These are phyloP conservation scores for Colletes gigas DNA, from an alignment of 1,140 invertebrate genomes.

Conservation along the genomic window DNA sequence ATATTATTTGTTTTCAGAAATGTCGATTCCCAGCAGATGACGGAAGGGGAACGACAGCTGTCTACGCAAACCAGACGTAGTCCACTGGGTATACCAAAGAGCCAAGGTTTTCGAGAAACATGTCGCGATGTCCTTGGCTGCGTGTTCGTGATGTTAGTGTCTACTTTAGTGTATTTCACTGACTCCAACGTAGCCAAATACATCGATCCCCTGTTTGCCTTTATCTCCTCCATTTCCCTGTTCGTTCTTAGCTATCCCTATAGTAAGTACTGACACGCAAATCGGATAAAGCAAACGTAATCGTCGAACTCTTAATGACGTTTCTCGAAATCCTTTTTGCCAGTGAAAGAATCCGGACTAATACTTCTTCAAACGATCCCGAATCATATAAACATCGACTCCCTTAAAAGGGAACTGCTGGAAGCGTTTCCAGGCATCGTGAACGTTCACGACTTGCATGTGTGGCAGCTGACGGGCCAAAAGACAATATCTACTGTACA, in stretches of 20 bases:
- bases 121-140: slow-evolving; percentile 85
- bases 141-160: slow-evolving; percentile 86
- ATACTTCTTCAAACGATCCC: slow-evolving; percentile 92
- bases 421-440: slow-evolving; percentile 89
- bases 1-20: slow-evolving; percentile 67
- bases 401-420: slow-evolving; percentile 84
- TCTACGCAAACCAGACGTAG: slow-evolving; percentile 74
- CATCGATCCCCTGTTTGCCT: slow-evolving; percentile 87
- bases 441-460: slow-evolving; percentile 91
- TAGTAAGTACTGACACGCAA: slow-evolving; percentile 81
- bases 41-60: slow-evolving; percentile 79
- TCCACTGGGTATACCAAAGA: slow-evolving; percentile 74
- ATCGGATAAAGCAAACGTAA: not conserved
- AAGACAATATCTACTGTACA: slow-evolving; percentile 89
- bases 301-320: not conserved
- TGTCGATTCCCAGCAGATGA: slow-evolving; percentile 78
- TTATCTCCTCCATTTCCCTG: slow-evolving; percentile 85
- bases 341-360: slow-evolving; percentile 89
- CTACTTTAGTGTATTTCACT: slow-evolving; percentile 84
- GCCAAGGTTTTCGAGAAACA: slow-evolving; percentile 82
- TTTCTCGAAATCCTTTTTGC: slow-evolving; percentile 54
- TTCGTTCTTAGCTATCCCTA: slow-evolving; percentile 87
- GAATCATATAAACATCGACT: slow-evolving; percentile 88
- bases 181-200: slow-evolving; percentile 85
- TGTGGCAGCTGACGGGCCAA: slow-evolving; percentile 88